Conservation (phyloP, 2,113 vertebrate genomes). For the Callipepla squamata region DNA sequence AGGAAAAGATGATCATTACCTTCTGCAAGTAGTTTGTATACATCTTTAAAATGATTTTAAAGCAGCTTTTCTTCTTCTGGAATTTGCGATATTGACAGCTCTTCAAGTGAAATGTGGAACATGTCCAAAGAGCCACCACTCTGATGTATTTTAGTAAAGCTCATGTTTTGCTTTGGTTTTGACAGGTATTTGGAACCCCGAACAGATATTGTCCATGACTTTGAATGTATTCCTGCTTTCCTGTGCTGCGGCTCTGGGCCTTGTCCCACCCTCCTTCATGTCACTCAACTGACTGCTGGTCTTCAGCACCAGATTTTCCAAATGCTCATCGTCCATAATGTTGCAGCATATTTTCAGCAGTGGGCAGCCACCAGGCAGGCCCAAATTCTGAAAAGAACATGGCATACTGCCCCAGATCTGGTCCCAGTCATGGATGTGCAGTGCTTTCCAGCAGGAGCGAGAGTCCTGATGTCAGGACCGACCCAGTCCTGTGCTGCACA, state of each 20-base stretch:
- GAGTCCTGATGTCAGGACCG: background rate
- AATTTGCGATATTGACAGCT: background rate
- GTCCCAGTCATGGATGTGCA: background rate
- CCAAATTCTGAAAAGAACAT: slow-evolving; percentile 9
- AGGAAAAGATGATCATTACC: background rate
- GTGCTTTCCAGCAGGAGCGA: background rate
- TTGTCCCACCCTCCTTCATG: background rate
- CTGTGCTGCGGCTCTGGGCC: background rate
- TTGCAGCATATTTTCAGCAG: slow-evolving; percentile 15
- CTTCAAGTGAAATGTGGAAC: background rate
- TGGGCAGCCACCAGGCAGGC: background rate
- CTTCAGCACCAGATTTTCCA: background rate
- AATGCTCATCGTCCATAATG: background rate
- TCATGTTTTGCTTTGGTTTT: background rate
- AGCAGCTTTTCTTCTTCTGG: background rate
- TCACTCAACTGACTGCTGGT: background rate
- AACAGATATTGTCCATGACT: background rate
- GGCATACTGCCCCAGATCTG: slow-evolving; percentile 1
- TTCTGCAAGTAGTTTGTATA: background rate
- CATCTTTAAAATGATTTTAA: background rate
- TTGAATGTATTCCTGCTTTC: background rate
- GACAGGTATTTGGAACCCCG: background rate
- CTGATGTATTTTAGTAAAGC: background rate
- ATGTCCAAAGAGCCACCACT: background rate
- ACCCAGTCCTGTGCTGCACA: background rate